phyloP scores from a whole-genome alignment of 1,140 invertebrate genomes.

The Bombus waltoni region DNA sequence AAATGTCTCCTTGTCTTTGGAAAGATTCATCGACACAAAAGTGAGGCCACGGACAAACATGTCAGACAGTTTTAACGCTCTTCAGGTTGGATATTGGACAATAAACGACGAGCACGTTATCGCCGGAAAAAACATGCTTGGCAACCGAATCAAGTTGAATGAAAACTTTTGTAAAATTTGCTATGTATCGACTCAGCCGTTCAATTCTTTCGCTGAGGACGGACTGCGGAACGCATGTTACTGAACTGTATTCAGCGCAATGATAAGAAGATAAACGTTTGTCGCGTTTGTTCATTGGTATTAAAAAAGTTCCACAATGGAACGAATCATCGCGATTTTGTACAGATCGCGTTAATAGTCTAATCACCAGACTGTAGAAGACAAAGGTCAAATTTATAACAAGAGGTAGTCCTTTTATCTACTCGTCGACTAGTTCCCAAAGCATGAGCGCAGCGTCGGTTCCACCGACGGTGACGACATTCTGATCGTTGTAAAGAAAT shows the following conservation, averaged over 20 bases:
- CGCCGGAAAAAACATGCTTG: background rate
- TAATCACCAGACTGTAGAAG: background rate
- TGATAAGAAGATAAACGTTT: constrained; percentile 15
- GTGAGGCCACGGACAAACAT: background rate
- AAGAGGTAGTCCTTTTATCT: constrained; percentile 59
- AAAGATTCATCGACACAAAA: background rate
- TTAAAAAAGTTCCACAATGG: constrained; percentile 7
- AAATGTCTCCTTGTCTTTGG: background rate
- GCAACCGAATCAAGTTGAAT: background rate
- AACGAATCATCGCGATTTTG: background rate
- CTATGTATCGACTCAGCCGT: background rate
- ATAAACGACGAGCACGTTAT: background rate
- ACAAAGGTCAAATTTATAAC: background rate
- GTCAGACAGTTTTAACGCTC: background rate
- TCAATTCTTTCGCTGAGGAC: background rate
- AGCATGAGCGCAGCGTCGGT: constrained; percentile 95
- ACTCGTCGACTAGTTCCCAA: constrained; percentile 94
- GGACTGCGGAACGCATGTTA: background rate
- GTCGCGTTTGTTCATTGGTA: background rate
- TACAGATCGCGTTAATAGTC: background rate
- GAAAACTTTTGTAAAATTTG: background rate
- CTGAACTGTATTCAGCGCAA: background rate
- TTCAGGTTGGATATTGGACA: background rate
- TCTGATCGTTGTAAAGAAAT: constrained; percentile 93
- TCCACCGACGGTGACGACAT: constrained; percentile 94